phyloP scores from a whole-genome alignment of 2,888 invertebrate genomes.

The Ophion ventricosus region DNA sequence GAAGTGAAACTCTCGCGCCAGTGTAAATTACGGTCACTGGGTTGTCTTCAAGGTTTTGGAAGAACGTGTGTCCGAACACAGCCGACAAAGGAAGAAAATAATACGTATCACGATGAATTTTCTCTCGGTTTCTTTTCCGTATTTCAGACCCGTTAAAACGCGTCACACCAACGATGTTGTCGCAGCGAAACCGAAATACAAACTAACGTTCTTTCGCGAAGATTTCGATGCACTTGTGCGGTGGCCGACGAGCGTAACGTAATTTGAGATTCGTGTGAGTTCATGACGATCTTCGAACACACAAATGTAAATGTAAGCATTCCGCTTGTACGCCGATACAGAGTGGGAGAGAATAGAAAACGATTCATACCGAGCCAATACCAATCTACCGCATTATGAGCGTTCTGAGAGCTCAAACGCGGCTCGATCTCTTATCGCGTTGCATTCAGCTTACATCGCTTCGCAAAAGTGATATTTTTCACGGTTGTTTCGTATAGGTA shows the following conservation, averaged over 20 bases:
- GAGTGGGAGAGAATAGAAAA: not conserved
- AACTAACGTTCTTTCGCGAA: constrained; percentile 11
- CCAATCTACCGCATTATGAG: not conserved
- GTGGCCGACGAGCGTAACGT: not conserved
- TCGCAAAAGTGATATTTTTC: not conserved
- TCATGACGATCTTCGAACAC: not conserved
- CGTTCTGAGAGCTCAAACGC: not conserved
- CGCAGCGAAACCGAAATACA: constrained; percentile 13
- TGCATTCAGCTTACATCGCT: not conserved
- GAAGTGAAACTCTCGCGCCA: constrained; percentile 79
- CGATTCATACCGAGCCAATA: not conserved
- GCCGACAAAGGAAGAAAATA: not conserved
- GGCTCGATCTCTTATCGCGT: not conserved
- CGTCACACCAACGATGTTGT: constrained; percentile 18
- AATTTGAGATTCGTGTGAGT: not conserved
- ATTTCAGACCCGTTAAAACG: constrained; percentile 2
- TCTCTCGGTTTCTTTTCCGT: not conserved
- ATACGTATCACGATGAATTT: not conserved
- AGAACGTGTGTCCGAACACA: not conserved
- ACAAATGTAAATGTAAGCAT: not conserved
- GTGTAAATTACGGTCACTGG: constrained; percentile 77
- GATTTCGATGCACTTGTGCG: constrained; percentile 1
- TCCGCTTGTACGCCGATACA: not conserved
- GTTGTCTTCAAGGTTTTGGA: constrained; percentile 65
- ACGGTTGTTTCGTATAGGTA: not conserved